Base-by-base conservation (phyloP, 2,797 vertebrate genomes). In the Denticeps clupeoides region DNA sequence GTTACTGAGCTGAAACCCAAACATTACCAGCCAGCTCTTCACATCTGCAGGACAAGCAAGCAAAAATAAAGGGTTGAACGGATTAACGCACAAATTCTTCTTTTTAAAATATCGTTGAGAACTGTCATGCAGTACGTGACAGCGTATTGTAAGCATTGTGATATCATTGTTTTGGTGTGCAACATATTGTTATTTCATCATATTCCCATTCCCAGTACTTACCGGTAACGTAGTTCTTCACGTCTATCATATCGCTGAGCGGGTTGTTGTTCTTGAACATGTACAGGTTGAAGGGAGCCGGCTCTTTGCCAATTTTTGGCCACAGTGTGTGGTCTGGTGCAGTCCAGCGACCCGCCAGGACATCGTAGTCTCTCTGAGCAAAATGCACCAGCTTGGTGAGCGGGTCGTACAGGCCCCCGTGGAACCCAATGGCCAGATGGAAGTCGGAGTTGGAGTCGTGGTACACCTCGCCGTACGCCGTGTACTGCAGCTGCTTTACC, bases 251-350 rank as follows among this genome's bases (percentile, higher is more conserved):
- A 6, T 87, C 87, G 59, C 89, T 91, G 60, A 91, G 86, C 19
- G 89, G 89, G 49, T 90, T 91, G 73, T 91, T 91, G 64, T 87
- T 89, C 70, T 90, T 90, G 72, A 91, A 91, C 83, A 88, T 87
- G 50, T 91, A 91, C 11, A 91, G 64, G 64, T 88, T 91, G 63
- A 91, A 89, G 12, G 89, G 89, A 27, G 84, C 71, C 0, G 87
- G 89, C 45, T 90, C 86, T 53, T 72, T 83, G 67, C 86, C 81
- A 43, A 90, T 83, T 11, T 87, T 87, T 29, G 77, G 83, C 88
- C 87, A 89, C 71, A 87, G 74, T 31, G 78, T 77, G 10, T 90
- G 86, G 69, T 91, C 89, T 0, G 89, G 89, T 21, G 85, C 84
- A 9, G 86, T 89, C 89, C 89, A 91, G 10, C 89, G 81, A 26